Conservation (phyloP, 2,888 invertebrate species). For the Ichneumoninae sp. region DNA sequence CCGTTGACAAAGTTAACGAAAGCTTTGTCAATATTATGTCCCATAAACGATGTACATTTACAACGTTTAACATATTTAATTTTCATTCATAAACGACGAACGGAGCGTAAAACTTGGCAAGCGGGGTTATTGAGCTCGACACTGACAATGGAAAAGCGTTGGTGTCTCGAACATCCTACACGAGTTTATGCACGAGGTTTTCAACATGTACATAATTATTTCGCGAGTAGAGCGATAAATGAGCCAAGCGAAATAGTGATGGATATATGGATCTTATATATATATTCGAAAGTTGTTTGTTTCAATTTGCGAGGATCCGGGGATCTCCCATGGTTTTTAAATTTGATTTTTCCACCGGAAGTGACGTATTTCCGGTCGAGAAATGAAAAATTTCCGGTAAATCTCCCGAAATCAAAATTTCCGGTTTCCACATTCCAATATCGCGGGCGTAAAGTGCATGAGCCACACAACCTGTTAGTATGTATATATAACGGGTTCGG, state of each 20-base stretch:
- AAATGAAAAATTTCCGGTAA: too few species aligned
- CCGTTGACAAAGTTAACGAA: neutral
- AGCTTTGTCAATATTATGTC: neutral
- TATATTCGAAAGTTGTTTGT: too few species aligned
- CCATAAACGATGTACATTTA: neutral
- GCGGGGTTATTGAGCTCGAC: conserved; percentile 68
- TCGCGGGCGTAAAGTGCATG: too few species aligned
- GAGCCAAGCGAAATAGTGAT: conserved; percentile 4
- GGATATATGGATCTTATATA: neutral
- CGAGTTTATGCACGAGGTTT: conserved; percentile 23
- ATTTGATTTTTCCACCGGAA: too few species aligned
- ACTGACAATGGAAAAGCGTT: conserved; percentile 64
- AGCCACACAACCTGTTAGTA: too few species aligned
- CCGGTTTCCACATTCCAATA: too few species aligned
- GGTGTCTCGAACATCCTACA: conserved; percentile 67
- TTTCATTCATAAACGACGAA: conserved; percentile 44
- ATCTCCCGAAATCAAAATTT: too few species aligned
- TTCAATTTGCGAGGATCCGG: too few species aligned
- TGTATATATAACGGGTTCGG: conserved; percentile 13
- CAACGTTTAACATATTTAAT: neutral
- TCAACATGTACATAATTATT: conserved; percentile 17
- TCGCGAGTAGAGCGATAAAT: conserved; percentile 28
- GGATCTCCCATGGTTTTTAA: too few species aligned
- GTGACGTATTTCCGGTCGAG: too few species aligned
- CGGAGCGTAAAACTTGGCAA: conserved; percentile 40